phyloP scores from a whole-genome alignment of 2,113 vertebrate species.

The Laticauda colubrina region DNA sequence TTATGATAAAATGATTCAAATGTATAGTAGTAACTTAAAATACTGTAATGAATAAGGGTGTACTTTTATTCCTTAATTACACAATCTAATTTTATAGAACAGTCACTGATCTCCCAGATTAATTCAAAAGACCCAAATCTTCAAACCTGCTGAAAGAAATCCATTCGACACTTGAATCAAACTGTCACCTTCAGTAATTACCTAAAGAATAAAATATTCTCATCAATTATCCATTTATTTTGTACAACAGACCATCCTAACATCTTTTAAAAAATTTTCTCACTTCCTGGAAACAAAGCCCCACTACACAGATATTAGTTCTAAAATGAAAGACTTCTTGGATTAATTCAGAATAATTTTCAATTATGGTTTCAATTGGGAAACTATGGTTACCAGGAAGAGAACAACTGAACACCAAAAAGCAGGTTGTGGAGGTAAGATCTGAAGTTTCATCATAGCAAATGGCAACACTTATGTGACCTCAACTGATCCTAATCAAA shows the following conservation, averaged over 20 bases:
- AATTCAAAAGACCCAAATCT: slow-evolving; percentile 66
- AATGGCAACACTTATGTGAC: neutral
- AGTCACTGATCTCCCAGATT: slow-evolving; percentile 63
- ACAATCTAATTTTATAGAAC: slow-evolving; percentile 52
- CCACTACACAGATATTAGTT: neutral
- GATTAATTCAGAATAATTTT: neutral
- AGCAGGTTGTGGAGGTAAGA: neutral
- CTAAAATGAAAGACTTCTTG: neutral
- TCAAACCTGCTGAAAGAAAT: slow-evolving; percentile 72
- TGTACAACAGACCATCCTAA: neutral
- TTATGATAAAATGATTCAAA: slow-evolving; percentile 63
- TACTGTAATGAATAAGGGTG: slow-evolving; percentile 40
- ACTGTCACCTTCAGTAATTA: slow-evolving; percentile 35
- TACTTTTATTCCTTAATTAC: slow-evolving; percentile 61
- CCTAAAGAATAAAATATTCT: slow-evolving; percentile 62
- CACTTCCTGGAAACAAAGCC: neutral
- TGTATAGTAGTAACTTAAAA: slow-evolving; percentile 35
- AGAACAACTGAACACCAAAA: neutral
- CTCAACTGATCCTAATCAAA: neutral
- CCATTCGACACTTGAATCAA: slow-evolving; percentile 33
- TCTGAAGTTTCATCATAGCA: neutral
- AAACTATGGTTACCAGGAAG: neutral
- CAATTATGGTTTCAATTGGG: neutral
- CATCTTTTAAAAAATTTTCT: neutral
- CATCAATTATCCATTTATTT: neutral